Evolutionary conservation across 2,888 invertebrate species (phyloP).

Genomic region (Seira musarum): DNA sequence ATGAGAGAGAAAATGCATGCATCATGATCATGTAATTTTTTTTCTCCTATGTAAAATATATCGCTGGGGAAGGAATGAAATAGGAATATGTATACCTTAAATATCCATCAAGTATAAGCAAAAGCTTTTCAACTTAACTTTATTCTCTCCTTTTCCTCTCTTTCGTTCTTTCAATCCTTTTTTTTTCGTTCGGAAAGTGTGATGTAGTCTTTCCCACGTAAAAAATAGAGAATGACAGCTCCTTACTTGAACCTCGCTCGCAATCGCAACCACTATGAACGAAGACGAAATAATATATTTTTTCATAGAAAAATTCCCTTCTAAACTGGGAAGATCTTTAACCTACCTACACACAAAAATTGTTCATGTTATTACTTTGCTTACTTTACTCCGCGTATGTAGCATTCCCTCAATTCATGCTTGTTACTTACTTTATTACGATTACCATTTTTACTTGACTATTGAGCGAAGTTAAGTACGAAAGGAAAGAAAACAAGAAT

Average conservation of each 20-base stretch:
- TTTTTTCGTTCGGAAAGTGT: slow-evolving; percentile 9
- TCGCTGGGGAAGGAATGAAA: too few relatives aligned
- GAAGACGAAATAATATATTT: not conserved
- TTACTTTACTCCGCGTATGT: too few relatives aligned
- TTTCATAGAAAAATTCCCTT: not conserved
- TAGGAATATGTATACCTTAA: not conserved
- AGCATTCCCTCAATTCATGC: too few relatives aligned
- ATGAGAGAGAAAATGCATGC: slow-evolving; percentile 9
- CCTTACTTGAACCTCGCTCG: not conserved
- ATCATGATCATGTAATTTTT: slow-evolving; percentile 9
- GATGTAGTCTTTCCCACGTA: slow-evolving; percentile 15
- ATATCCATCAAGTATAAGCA: not conserved
- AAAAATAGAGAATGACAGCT: slow-evolving; percentile 15
- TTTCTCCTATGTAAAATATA: too few relatives aligned
- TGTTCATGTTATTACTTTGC: not conserved
- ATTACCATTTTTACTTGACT: not conserved
- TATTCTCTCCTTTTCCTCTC: too few relatives aligned
- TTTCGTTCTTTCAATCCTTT: not conserved
- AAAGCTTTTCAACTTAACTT: not conserved
- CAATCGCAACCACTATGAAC: not conserved
- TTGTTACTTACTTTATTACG: too few relatives aligned
- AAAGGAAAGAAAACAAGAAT: slow-evolving; percentile 12
- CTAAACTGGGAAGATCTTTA: slow-evolving; percentile 10
- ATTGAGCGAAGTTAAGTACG: slow-evolving; percentile 8
- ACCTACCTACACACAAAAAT: slow-evolving; percentile 15